Evolutionary conservation across 1,140 invertebrate genomes (phyloP).

Genomic region (Onthophagus taurus): DNA sequence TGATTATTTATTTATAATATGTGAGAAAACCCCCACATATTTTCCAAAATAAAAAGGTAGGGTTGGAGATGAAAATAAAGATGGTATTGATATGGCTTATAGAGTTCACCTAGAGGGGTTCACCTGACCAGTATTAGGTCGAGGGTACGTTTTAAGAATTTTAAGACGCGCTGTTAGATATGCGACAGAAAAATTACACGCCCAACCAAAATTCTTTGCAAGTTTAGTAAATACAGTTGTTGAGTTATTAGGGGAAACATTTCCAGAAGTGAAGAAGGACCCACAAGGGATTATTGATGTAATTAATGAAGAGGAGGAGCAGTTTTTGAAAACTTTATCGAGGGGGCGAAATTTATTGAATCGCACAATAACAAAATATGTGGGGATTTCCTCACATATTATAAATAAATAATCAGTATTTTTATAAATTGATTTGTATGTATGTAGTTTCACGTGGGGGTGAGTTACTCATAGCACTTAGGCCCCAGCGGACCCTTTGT

Average conservation of each 20-base stretch:
- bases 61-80: constrained; percentile 81
- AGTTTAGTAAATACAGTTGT: constrained; percentile 82
- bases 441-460: too few relatives aligned
- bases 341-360: constrained; percentile 85
- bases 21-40: too few relatives aligned
- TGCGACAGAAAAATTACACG: constrained; percentile 92
- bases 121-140: constrained; percentile 93
- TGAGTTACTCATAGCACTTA: too few relatives aligned
- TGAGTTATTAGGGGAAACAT: constrained; percentile 79
- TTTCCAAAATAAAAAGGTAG: constrained; percentile 76
- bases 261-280: constrained; percentile 93
- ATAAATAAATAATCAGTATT: too few relatives aligned
- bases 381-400: too few relatives aligned
- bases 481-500: too few relatives aligned
- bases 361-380: constrained; percentile 79
- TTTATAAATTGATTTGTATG: too few relatives aligned
- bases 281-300: constrained; percentile 80
- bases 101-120: constrained; percentile 96
- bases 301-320: constrained; percentile 96
- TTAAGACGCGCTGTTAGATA: constrained; percentile 68
- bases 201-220: constrained; percentile 90
- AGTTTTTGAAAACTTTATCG: constrained; percentile 94
- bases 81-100: constrained; percentile 98
- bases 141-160: constrained; percentile 54
- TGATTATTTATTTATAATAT: too few relatives aligned